These are phyloP conservation scores for Cheumatopsyche charites DNA, from an alignment of 1,140 invertebrate species.

Conservation along the genomic window DNA sequence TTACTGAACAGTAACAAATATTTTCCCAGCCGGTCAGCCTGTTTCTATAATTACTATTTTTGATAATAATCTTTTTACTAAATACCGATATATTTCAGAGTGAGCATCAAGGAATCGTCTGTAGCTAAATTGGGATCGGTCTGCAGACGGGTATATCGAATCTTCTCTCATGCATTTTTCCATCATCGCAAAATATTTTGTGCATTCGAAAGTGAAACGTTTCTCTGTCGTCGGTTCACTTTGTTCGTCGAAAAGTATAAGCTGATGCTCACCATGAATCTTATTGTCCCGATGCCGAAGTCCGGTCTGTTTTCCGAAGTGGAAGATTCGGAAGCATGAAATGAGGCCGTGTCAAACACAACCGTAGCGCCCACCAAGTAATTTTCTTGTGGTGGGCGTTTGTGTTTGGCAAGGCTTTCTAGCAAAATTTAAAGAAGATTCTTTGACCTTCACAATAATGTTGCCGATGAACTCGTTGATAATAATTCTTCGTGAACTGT, in stretches of 20 bases:
- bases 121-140: slow-evolving; percentile 98
- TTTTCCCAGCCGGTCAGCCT: slow-evolving; percentile 92
- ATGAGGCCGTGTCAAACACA: slow-evolving; percentile 40
- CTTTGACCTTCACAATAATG: no score
- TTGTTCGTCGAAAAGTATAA: slow-evolving; percentile 98
- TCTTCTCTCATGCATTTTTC: slow-evolving; percentile 99
- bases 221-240: slow-evolving; percentile 95
- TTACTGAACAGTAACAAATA: slow-evolving; percentile 99
- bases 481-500: neutral
- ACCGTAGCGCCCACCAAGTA: slow-evolving; percentile 41
- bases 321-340: slow-evolving; percentile 75
- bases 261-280: slow-evolving; percentile 97
- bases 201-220: slow-evolving; percentile 96
- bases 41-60: neutral
- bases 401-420: slow-evolving; percentile 23
- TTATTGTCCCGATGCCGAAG: slow-evolving; percentile 92
- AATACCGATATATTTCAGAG: slow-evolving; percentile 67
- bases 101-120: slow-evolving; percentile 98
- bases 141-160: slow-evolving; percentile 97
- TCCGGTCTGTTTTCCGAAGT: slow-evolving; percentile 49
- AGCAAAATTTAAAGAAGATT: neutral
- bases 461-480: no score
- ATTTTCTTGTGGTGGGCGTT: neutral
- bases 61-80: neutral
- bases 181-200: slow-evolving; percentile 97